A percentile compares a stretch with the other conserved stretches of the same genome.
Evolutionary conservation across 2,888 invertebrate genomes (phyloP).

Genomic region (Iphiclides podalirius): DNA sequence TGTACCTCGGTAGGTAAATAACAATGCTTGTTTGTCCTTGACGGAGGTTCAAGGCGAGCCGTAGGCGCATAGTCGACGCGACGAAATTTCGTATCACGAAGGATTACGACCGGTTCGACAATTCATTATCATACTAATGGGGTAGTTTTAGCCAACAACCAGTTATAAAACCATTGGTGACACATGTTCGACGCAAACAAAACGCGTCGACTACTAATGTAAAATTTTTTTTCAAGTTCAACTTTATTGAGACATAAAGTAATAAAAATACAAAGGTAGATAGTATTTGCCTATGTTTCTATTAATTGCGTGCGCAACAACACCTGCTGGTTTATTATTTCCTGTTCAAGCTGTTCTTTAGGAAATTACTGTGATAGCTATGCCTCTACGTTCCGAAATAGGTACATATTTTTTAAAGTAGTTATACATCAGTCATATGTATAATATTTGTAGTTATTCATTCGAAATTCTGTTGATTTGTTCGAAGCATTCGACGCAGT

Average conservation of each 20-base stretch:
- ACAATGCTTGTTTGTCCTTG: conserved; percentile 40
- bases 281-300: background rate
- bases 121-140: conserved; percentile 68
- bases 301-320: background rate
- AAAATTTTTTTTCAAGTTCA: background rate
- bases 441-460: no score
- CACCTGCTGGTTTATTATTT: background rate
- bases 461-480: no score
- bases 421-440: no score
- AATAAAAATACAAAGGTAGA: background rate
- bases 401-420: no score
- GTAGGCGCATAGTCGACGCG: conserved; percentile 36
- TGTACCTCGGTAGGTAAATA: conserved; percentile 29
- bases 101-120: conserved; percentile 50
- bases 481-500: conserved; percentile 4
- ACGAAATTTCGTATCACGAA: conserved; percentile 42
- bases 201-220: conserved; percentile 24
- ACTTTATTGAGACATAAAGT: conserved; percentile 4
- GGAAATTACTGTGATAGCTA: no score
- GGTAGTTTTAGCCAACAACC: conserved; percentile 52
- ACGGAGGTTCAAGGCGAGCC: conserved; percentile 41
- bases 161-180: conserved; percentile 36
- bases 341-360: no score
- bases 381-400: no score
- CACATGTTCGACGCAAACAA: conserved; percentile 28